Evolutionary conservation across 92 coral and sea anemone genomes (phyloP), one percentile per base, ranked within the genome.

Genomic region (Phenganax subtilis): DNA sequence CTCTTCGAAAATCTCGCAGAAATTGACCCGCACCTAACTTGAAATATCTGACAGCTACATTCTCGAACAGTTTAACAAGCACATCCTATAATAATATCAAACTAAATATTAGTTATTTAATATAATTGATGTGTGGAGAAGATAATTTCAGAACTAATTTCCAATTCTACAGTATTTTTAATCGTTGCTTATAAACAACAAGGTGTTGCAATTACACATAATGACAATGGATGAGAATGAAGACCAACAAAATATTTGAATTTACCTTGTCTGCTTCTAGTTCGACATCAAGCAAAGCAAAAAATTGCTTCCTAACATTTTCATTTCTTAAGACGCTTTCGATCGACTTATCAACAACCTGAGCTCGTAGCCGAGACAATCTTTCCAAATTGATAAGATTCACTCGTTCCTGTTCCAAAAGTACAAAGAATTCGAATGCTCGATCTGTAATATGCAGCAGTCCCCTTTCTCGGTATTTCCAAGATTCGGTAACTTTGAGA

Each of bases 391-490:
- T 82, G 12, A 86, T 58, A 12, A 58, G 66, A 30, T 86, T 86
- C 6, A 86, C 84, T 47, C 80, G 71, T 29, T 63, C 75, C 30
- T 86, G 83, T 51, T 86, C 84, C 5, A 85, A 29, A 12, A 30
- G 15, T 31, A 81, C 59, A 9, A 58, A 27, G 76, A 82, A 75
- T 30, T 86, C 61, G 81, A 62, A 86, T 55, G 71, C 80, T 10
- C 10, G 51, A 67, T 86, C 85, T 3, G 82, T 54, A 3, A 81
- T 59, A 27, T 81, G 84, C 16, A 86, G 75, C 55, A 86, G 31
- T 51, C 75, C 75, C 28, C 75, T 70, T 70, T 70, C 52, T 31
- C 75, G 0, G 75, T 70, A 53, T 70, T 70, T 55, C 28, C 55
- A 0, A 70, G 75, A 70, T 12, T 70, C 75, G 75, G 55, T 70